Base-by-base conservation (phyloP, 1,140 invertebrate species). In the Sipha flava region DNA sequence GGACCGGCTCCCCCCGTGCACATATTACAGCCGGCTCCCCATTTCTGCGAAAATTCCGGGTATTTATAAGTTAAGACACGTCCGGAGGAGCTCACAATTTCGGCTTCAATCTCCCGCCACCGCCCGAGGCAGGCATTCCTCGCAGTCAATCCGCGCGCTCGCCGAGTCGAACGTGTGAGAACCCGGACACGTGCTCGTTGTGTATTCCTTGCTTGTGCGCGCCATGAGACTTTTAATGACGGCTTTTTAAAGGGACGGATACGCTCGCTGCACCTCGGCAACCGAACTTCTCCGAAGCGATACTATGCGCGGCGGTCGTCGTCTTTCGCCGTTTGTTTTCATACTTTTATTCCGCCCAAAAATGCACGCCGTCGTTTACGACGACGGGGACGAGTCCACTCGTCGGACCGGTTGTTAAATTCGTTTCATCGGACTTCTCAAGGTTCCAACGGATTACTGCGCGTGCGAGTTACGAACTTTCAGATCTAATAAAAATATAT, bases 61-160 rank as follows among this genome's bases (percentile, higher is more conserved):
- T 77, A 45, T 68, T 77, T 77, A 77, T 57, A 77, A 77, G 72
- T 77, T 57, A 57, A 77, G 10, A 77, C 72, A 77, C 72, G 72
- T 75, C 40, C 40, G 6, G 34, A 23, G 72, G 18, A 52, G 31
- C n/a, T 57, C 47, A 52, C 26, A 37, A 77, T 77, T 77, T 57
- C n/a, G 72, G 52, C 52, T 77, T 57, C 31, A 5, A 12, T 7
- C 16, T n/a, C 3, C 26, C 54, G 3, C 54, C 23, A 0, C 52
- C 23, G 0, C 3, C 29, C 14, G n/a, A n/a, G n/a, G n/a, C n/a
- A n/a, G n/a, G n/a, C n/a, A n/a, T 59, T 3, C n/a, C 29, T 0
- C 12, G 0, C 14, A 26, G 47, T 37, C 34, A 3, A 23, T 37
- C 23, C 34, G 12, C 31, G 16, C 26, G 7, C 34, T 31, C 4